These are phyloP conservation scores for Eolophus roseicapilla DNA, from an alignment of 2,113 vertebrate species.

Conservation along the genomic window DNA sequence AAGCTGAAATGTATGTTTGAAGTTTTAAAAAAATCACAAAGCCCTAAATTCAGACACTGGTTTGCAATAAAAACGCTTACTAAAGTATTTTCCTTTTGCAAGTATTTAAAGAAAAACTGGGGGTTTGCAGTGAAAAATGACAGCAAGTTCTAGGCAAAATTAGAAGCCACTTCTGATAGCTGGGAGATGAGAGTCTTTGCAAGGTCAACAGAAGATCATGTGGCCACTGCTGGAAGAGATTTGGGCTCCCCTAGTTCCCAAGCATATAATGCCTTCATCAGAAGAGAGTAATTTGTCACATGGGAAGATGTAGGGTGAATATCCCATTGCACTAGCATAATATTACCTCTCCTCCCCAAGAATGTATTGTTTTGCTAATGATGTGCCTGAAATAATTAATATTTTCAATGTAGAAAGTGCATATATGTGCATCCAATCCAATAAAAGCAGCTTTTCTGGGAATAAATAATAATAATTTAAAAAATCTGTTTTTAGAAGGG, in stretches of 20 bases:
- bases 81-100: neutral
- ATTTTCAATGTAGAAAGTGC: constrained; percentile 48
- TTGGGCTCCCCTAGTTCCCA: neutral
- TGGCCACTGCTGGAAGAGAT: neutral
- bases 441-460: neutral
- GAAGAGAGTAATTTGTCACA: neutral
- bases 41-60: neutral
- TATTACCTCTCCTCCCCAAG: neutral
- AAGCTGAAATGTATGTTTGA: constrained; percentile 29
- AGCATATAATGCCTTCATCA: neutral
- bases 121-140: neutral
- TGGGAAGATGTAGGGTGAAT: neutral
- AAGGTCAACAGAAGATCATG: neutral
- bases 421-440: neutral
- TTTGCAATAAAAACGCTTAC: neutral
- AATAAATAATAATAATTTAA: neutral
- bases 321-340: neutral
- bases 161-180: neutral
- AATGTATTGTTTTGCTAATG: constrained; percentile 46
- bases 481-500: neutral
- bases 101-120: neutral
- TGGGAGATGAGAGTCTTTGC: neutral
- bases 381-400: constrained; percentile 10
- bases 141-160: neutral
- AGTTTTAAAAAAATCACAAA: neutral